Evolutionary conservation across 2,888 invertebrate genomes (phyloP).

Genomic region (Caenorhabditis doughertyi): DNA sequence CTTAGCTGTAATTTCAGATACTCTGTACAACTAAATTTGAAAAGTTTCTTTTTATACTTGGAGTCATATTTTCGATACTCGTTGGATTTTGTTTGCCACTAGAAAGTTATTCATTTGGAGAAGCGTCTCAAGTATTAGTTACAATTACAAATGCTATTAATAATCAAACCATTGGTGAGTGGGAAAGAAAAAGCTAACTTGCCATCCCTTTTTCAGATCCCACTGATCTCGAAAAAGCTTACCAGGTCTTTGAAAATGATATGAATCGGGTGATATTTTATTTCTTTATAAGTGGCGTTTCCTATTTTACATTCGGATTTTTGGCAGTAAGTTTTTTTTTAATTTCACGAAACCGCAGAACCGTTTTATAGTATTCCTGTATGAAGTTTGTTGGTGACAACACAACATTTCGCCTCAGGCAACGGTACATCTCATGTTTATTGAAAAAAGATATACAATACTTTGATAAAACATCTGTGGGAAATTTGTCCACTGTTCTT

Average conservation of each 20-base stretch:
- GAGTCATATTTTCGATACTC: slow-evolving; percentile 64
- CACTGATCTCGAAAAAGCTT: slow-evolving; percentile 55
- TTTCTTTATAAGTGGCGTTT: slow-evolving; percentile 46
- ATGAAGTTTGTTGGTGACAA: slow-evolving; percentile 83
- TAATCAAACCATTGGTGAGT: slow-evolving; percentile 48
- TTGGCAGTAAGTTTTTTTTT: too few species aligned
- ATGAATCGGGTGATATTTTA: slow-evolving; percentile 46
- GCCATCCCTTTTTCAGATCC: slow-evolving; percentile 54
- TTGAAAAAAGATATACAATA: slow-evolving; percentile 83
- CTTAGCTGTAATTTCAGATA: slow-evolving; percentile 53
- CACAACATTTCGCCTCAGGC: slow-evolving; percentile 84
- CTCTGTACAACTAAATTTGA: slow-evolving; percentile 71
- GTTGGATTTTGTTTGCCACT: slow-evolving; percentile 69
- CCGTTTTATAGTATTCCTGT: slow-evolving; percentile 70
- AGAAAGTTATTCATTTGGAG: slow-evolving; percentile 67
- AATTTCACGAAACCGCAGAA: too few species aligned
- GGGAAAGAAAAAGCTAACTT: neutral
- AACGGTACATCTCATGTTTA: slow-evolving; percentile 83
- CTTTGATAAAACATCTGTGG: slow-evolving; percentile 84
- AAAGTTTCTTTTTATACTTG: slow-evolving; percentile 67
- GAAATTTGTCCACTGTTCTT: slow-evolving; percentile 84
- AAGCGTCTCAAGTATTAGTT: slow-evolving; percentile 62
- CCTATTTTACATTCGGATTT: slow-evolving; percentile 52
- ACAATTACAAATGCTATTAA: slow-evolving; percentile 57
- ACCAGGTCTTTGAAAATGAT: slow-evolving; percentile 38